Base-by-base conservation (phyloP, 2,888 invertebrate species). In the Caenorhabditis parvicauda region DNA sequence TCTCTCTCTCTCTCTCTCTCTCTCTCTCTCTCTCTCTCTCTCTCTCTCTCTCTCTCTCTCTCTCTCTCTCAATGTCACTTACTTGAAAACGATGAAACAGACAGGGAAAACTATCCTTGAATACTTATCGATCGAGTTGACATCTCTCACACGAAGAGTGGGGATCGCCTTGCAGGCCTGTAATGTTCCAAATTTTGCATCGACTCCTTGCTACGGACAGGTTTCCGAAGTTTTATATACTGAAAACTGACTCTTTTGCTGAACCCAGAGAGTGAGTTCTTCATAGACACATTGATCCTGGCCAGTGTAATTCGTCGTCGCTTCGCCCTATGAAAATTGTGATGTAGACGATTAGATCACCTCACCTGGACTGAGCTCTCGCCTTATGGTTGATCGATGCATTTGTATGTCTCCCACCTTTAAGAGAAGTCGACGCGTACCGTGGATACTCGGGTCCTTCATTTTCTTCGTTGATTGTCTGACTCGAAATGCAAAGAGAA, bases 71-170 rank as follows among this genome's bases (percentile, higher is more conserved):
- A n/a, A n/a, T n/a, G n/a, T n/a, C n/a, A 90, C 88, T 47, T 89
- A 88, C 83, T 96, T 96, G 85, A 96, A 96, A 70, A 93, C 84
- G 80, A 94, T 87, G 83, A 95, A 96, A 76, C 92, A 89, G 64
- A 94, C 89, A 0, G 96, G 96, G 83, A 96, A 96, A 64, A 94
- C 87, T 79, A 95, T 88, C 72, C 96, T 87, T 28, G 94, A 94
- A 83, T 93, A 95, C 79, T 93, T 93, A 84, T 96, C 96, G 80
- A 96, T 96, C 72, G 94, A 88, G 83, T 96, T 96, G 61, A 96
- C 94, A 83, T 96, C 94, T 77, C 92, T 89, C 72, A 96, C 70
- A 6, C 67, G 69, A 12, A 73, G 44, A 32, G 64, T 54, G 14
- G 73, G 73, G 22, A 73, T 69, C 42, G 51, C 65, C 39, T 64